A percentile compares a stretch with the other conserved stretches of the same genome.
These are phyloP conservation scores for Nestor notabilis DNA, from an alignment of 2,113 vertebrate species.

Conservation along the genomic window DNA sequence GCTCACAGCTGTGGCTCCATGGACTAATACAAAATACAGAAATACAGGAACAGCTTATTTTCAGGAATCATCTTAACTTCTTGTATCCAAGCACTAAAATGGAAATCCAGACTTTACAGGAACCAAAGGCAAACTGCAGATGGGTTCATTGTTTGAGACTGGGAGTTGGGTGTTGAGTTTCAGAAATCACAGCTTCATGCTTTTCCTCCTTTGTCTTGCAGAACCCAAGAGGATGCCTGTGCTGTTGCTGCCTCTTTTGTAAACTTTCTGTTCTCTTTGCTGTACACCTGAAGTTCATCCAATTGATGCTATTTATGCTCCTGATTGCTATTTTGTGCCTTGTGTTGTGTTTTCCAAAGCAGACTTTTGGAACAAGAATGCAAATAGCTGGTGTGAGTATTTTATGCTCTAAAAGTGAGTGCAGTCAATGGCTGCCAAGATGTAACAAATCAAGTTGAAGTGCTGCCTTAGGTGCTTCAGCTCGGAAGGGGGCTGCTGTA, in stretches of 20 bases:
- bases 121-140: neutral
- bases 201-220: neutral
- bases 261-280: neutral
- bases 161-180: fast-evolving
- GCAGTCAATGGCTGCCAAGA: neutral
- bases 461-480: neutral
- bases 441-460: slow-evolving; percentile 15
- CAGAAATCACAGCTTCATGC: neutral
- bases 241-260: neutral
- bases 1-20: neutral
- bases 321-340: neutral
- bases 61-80: neutral
- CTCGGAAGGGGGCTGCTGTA: neutral
- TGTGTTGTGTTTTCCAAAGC: neutral
- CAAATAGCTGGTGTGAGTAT: neutral
- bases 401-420: neutral
- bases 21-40: neutral
- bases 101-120: neutral
- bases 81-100: neutral
- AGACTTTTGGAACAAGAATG: neutral
- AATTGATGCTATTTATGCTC: neutral
- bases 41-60: neutral
- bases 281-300: neutral
- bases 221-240: neutral
- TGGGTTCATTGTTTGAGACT: neutral